These are phyloP conservation scores for Anagrus nilaparvatae DNA, from an alignment of 1,140 invertebrate genomes.

Conservation along the genomic window DNA sequence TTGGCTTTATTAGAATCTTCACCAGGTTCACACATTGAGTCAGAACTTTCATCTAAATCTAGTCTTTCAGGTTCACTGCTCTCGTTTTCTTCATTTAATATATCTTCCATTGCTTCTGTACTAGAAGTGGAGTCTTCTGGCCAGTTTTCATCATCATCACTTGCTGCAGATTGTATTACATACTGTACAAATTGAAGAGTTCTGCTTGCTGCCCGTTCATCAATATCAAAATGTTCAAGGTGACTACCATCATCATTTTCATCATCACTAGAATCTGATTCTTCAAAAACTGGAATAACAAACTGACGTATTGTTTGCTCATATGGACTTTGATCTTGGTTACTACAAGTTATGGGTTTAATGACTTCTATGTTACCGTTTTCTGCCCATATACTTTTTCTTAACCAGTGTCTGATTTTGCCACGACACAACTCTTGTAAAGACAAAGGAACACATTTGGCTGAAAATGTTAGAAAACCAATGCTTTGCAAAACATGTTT, in stretches of 20 bases:
- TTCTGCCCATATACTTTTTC: slow-evolving; percentile 44
- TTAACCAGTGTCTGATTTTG: slow-evolving; percentile 46
- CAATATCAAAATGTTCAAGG: too few relatives aligned
- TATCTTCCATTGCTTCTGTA: slow-evolving; percentile 10
- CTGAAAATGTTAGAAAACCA: slow-evolving; percentile 43
- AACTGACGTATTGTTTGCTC: slow-evolving; percentile 21
- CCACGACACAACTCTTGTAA: slow-evolving; percentile 52
- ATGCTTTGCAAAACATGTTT: too few relatives aligned
- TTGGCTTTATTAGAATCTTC: background rate
- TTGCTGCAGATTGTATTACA: slow-evolving; percentile 14
- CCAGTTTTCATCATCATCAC: slow-evolving; percentile 12
- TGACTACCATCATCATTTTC: slow-evolving; percentile 40
- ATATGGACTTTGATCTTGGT: slow-evolving; percentile 16
- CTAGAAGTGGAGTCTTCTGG: background rate
- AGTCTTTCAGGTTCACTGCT: slow-evolving; percentile 4
- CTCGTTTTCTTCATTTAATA: too few relatives aligned
- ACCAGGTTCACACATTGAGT: slow-evolving; percentile 5
- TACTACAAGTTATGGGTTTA: slow-evolving; percentile 19
- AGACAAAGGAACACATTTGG: slow-evolving; percentile 44
- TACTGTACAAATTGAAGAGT: slow-evolving; percentile 19
- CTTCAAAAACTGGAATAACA: slow-evolving; percentile 31
- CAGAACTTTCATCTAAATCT: slow-evolving; percentile 8
- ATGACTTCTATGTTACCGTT: slow-evolving; percentile 39
- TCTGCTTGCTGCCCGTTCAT: too few relatives aligned
- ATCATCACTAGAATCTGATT: slow-evolving; percentile 32